Evolutionary conservation across 2,888 invertebrate genomes (phyloP), one percentile per base, ranked within the genome.

Genomic region (Conomelus anceps): DNA sequence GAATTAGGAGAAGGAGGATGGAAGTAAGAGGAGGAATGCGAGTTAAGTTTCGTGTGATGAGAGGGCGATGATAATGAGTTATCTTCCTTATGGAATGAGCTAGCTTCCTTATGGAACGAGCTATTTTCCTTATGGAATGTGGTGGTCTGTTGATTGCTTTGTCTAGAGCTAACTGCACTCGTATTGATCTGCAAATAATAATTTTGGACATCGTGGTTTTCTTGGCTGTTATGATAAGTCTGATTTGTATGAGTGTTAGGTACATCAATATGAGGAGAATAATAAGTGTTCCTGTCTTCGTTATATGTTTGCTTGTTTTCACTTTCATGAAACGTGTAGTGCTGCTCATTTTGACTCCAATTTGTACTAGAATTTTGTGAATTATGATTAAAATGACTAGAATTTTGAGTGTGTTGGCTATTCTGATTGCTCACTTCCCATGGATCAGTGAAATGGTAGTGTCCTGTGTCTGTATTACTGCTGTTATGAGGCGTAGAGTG

Each of bases 381-480:
- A 63, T 86, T 86, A 24, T 26, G 7, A 4, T 9, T 9, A 17
- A 84, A 9, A 84, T 84, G n/a, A 84, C 24, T 86, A 9, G n/a
- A 17, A 86, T 86, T 22, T 3, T 86, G 26, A 26, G 23, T 86
- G 17, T 23, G 22, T 1, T 89, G 86, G n/a, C 88, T 23, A 23
- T 88, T 29, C 6, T 89, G 23, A 1, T 41, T n/a, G 24, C 96
- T 96, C 92, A 95, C 94, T 92, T 96, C 95, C 97, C 97, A 97
- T 89, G 97, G 97, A 94, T 97, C 97, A 93, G 93, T 93, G 92
- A 94, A 94, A 85, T 88, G 89, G 84, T 91, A 91, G 86, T 88
- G 89, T 88, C 90, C 88, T 84, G 89, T 90, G 84, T 89, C 87
- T 23, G 41, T 22, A 22, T 41, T 13, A 22, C 13, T 85, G 22